These are phyloP conservation scores for Takifugu ocellatus DNA, from an alignment of 2,797 vertebrate species.

Conservation along the genomic window DNA sequence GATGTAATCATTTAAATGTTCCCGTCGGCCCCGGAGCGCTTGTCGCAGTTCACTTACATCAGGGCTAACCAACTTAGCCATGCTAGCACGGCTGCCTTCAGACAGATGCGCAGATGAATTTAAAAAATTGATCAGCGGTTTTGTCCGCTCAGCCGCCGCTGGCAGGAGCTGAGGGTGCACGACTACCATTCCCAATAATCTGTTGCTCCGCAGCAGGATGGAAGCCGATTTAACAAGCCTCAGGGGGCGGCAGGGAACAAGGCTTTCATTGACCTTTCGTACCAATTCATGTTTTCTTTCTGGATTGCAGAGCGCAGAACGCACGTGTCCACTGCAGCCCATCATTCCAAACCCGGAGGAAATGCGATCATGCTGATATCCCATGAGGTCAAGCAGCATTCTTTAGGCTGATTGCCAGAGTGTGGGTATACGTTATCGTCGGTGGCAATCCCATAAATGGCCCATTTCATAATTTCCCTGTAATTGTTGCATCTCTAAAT, in stretches of 20 bases:
- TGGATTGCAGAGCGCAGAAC: conserved; percentile 9
- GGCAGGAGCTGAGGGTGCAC: neutral
- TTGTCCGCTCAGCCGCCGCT: neutral
- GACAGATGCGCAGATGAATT: neutral
- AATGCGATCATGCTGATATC: too few relatives aligned
- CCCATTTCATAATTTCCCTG: too few relatives aligned
- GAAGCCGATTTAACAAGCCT: conserved; percentile 20
- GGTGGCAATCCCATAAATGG: too few relatives aligned
- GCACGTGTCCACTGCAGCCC: conserved; percentile 10
- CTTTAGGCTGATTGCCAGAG: neutral
- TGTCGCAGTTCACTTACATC: neutral
- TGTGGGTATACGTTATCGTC: too few relatives aligned
- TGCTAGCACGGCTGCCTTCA: conserved; percentile 1
- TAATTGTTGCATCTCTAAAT: too few relatives aligned
- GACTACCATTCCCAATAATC: conserved; percentile 21
- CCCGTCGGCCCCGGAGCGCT: too few relatives aligned
- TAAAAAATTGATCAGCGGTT: conserved; percentile 32
- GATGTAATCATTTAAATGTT: too few relatives aligned
- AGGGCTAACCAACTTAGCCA: conserved; percentile 4
- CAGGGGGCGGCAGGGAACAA: conserved; percentile 19
- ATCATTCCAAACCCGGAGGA: neutral
- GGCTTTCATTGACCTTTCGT: conserved; percentile 24
- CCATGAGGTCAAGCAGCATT: neutral
- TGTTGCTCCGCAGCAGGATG: conserved; percentile 33
- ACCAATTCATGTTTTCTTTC: neutral